A percentile compares a stretch with the other conserved stretches of the same genome.
Evolutionary conservation across 2,113 vertebrate genomes (phyloP).

Genomic region (Dipodomys merriami): DNA sequence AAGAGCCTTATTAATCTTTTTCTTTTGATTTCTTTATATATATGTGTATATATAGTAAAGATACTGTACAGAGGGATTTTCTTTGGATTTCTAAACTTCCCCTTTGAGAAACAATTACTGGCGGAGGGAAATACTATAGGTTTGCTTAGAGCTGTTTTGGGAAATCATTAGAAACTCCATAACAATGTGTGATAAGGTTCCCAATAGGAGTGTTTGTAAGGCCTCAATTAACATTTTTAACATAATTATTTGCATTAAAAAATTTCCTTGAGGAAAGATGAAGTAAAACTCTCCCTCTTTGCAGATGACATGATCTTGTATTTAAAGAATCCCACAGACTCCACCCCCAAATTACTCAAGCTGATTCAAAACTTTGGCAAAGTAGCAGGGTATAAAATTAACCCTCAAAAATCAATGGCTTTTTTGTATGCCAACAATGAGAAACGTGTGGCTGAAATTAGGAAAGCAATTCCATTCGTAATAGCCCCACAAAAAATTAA

Average conservation of each 20-base stretch:
- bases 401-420: too few relatives aligned
- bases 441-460: too few relatives aligned
- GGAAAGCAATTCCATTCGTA: too few relatives aligned
- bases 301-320: too few relatives aligned
- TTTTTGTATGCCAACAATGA: too few relatives aligned
- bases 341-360: too few relatives aligned
- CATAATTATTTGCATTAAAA: not conserved
- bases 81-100: conserved; percentile 55
- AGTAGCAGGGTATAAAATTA: too few relatives aligned
- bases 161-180: not conserved
- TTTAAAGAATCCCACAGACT: too few relatives aligned
- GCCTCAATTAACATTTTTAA: not conserved
- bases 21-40: conserved; percentile 16
- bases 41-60: too few relatives aligned
- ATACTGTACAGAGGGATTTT: not conserved
- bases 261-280: not conserved
- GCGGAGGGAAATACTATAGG: not conserved
- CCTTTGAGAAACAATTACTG: conserved; percentile 35
- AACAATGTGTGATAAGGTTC: not conserved
- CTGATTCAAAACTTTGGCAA: too few relatives aligned
- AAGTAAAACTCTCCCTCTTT: too few relatives aligned
- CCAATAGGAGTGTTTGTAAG: not conserved
- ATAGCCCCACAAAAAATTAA: too few relatives aligned
- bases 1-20: conserved; percentile 22
- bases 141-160: conserved; percentile 14